Conservation (phyloP, 2,888 invertebrate genomes). For the Clepsis dumicolana region DNA sequence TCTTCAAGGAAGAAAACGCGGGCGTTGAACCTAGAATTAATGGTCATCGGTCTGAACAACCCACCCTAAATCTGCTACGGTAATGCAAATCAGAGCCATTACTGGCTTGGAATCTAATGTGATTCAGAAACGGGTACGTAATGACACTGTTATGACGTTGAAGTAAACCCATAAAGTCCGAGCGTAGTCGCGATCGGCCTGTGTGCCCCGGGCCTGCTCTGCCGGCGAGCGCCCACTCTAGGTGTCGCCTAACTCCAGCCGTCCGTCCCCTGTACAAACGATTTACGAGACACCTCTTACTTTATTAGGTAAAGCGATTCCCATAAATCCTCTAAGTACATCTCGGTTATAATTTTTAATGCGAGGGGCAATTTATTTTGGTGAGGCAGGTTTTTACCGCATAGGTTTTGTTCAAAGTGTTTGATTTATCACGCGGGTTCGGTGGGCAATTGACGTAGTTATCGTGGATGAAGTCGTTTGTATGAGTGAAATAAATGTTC, state of each 20-base stretch:
- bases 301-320: slow-evolving; percentile 81
- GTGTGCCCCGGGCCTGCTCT: slow-evolving; percentile 56
- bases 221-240: slow-evolving; percentile 82
- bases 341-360: slow-evolving; percentile 48
- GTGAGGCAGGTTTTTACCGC: slow-evolving; percentile 8
- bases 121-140: slow-evolving; percentile 21
- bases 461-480: slow-evolving; percentile 14
- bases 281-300: slow-evolving; percentile 82
- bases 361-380: slow-evolving; percentile 36
- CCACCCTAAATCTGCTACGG: slow-evolving; percentile 18
- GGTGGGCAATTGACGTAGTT: slow-evolving; percentile 18
- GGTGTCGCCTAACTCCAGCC: slow-evolving; percentile 73
- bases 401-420: slow-evolving; percentile 33
- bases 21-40: not conserved
- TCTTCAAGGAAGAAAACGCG: not conserved
- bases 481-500: not conserved
- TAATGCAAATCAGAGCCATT: slow-evolving; percentile 19
- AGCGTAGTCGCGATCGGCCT: slow-evolving; percentile 19
- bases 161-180: slow-evolving; percentile 31
- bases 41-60: not conserved
- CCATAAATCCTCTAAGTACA: slow-evolving; percentile 75
- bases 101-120: not conserved
- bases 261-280: slow-evolving; percentile 69
- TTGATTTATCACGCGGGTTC: slow-evolving; percentile 29
- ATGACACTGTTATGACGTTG: slow-evolving; percentile 36